Conservation (phyloP, 1,140 invertebrate species). For the Lethrus apterus region DNA sequence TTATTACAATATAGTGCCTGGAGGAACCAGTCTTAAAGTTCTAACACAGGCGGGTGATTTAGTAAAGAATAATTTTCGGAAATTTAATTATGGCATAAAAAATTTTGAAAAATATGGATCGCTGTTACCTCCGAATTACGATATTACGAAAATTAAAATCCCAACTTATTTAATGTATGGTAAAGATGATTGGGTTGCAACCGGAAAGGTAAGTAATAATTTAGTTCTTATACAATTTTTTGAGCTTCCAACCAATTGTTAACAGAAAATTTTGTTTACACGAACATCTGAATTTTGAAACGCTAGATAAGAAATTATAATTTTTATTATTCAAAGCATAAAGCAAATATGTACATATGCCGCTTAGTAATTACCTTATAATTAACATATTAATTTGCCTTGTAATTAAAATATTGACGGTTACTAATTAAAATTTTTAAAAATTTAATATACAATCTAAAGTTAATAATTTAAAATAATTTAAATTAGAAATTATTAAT, state of each 20-base stretch:
- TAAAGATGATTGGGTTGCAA: slow-evolving; percentile 32
- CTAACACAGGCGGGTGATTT: slow-evolving; percentile 33
- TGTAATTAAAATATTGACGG: background rate
- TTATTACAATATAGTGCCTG: slow-evolving; percentile 34
- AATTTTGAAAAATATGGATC: slow-evolving; percentile 26
- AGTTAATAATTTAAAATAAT: background rate
- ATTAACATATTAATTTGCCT: background rate
- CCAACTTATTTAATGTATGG: slow-evolving; percentile 34
- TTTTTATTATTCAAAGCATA: background rate
- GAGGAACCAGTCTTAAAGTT: slow-evolving; percentile 33
- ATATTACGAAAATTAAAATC: slow-evolving; percentile 30
- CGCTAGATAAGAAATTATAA: background rate
- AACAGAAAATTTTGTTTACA: background rate
- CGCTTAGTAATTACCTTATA: background rate
- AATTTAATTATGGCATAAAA: slow-evolving; percentile 32
- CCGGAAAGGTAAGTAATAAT: slow-evolving; percentile 26
- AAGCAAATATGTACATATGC: background rate
- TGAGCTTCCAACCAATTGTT: background rate
- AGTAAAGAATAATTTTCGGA: slow-evolving; percentile 29
- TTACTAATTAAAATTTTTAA: background rate
- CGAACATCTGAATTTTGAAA: too few relatives aligned
- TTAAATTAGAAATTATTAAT: background rate
- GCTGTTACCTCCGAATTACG: slow-evolving; percentile 27
- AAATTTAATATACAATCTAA: too few relatives aligned
- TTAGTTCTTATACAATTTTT: background rate